Conservation (phyloP, 2,888 invertebrate species). For the Acanthococcus lagerstroemiae region DNA sequence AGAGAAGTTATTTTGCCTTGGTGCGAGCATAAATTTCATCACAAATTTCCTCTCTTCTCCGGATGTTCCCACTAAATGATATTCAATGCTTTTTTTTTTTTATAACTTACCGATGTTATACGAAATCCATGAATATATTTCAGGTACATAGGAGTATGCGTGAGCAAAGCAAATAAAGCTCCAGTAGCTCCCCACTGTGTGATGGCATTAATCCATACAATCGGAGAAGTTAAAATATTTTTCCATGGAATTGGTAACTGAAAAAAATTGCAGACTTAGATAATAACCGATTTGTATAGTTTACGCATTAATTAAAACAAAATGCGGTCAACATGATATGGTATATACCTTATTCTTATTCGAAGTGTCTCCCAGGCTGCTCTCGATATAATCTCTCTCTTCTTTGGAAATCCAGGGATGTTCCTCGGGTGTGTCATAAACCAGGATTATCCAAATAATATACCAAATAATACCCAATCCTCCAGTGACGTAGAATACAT, state of each 20-base stretch:
- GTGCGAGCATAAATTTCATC: too few relatives aligned
- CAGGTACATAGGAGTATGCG: slow-evolving; percentile 60
- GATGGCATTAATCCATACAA: slow-evolving; percentile 54
- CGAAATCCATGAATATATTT: slow-evolving; percentile 58
- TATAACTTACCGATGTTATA: slow-evolving; percentile 52
- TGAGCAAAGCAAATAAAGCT: slow-evolving; percentile 59
- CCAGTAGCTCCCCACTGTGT: slow-evolving; percentile 58
- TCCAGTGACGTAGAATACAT: slow-evolving; percentile 58
- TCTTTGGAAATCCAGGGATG: slow-evolving; percentile 54
- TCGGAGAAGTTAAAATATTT: slow-evolving; percentile 49
- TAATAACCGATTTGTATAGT: background rate
- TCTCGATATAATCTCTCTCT: slow-evolving; percentile 51
- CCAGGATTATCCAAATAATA: slow-evolving; percentile 51
- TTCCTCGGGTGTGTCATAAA: slow-evolving; percentile 53
- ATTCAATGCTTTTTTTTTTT: background rate
- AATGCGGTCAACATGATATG: background rate
- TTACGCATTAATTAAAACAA: background rate
- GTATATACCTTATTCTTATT: slow-evolving; percentile 15
- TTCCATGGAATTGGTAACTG: slow-evolving; percentile 53
- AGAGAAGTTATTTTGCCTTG: too few relatives aligned
- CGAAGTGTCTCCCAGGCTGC: slow-evolving; percentile 45
- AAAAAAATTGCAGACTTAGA: background rate
- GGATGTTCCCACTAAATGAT: too few relatives aligned
- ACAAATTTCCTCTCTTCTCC: too few relatives aligned
- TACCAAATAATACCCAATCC: slow-evolving; percentile 56